Evolutionary conservation across 2,797 vertebrate species (phyloP).

Genomic region (Pseudochirops cupreus): DNA sequence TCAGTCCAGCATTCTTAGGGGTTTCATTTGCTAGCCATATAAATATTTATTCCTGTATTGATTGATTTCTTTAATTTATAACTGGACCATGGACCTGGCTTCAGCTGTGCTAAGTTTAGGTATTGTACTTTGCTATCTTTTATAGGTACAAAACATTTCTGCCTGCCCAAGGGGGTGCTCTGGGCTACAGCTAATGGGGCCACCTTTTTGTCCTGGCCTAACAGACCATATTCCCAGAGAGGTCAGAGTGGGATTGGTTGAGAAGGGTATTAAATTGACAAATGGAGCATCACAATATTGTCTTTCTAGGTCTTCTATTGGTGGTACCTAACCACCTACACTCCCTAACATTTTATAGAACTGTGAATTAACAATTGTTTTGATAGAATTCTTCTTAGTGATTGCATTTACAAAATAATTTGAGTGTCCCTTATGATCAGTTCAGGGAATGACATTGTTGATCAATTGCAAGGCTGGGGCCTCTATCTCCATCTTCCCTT

Average conservation of each 20-base stretch:
- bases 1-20: constrained; percentile 2
- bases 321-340: background rate
- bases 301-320: background rate
- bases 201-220: background rate
- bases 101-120: no score
- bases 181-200: background rate
- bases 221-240: background rate
- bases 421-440: background rate
- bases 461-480: background rate
- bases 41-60: background rate
- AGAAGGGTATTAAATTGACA: background rate
- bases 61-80: constrained; percentile 1
- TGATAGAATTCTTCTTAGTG: background rate
- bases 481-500: background rate
- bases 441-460: background rate
- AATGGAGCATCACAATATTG: background rate
- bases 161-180: background rate
- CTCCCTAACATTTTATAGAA: background rate
- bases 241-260: background rate
- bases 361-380: background rate
- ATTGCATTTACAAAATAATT: background rate
- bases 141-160: background rate
- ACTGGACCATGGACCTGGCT: background rate
- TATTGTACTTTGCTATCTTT: background rate
- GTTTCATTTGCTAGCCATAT: background rate